These are phyloP conservation scores for Apamea monoglypha DNA, from an alignment of 2,888 invertebrate species.

Conservation along the genomic window DNA sequence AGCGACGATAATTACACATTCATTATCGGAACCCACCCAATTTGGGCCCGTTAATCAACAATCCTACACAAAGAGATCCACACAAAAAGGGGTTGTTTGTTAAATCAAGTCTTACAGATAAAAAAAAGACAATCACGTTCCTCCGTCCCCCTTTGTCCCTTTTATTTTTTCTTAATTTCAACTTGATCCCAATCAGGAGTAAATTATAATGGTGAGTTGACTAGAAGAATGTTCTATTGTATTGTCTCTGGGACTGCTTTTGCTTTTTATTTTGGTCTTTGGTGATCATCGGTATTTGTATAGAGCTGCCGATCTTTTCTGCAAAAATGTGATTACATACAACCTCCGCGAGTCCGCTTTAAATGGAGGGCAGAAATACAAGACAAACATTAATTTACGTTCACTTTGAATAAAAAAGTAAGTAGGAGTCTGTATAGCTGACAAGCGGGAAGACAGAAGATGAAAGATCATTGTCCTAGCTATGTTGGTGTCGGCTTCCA, in stretches of 20 bases:
- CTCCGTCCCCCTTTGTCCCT: slow-evolving; percentile 79
- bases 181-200: slow-evolving; percentile 89
- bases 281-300: slow-evolving; percentile 80
- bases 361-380: no score
- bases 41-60: slow-evolving; percentile 78
- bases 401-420: no score
- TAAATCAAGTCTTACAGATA: slow-evolving; percentile 87
- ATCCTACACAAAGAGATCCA: slow-evolving; percentile 74
- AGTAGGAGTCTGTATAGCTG: no score
- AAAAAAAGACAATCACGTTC: slow-evolving; percentile 83
- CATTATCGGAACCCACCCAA: slow-evolving; percentile 72
- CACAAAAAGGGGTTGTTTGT: slow-evolving; percentile 83
- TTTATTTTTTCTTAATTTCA: slow-evolving; percentile 90
- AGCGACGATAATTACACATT: slow-evolving; percentile 55
- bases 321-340: no score
- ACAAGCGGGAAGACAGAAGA: no score
- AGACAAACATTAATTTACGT: no score
- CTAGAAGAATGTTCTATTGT: slow-evolving; percentile 87
- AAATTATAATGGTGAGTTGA: slow-evolving; percentile 89
- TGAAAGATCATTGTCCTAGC: no score
- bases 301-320: slow-evolving; percentile 71
- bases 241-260: slow-evolving; percentile 83
- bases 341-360: no score
- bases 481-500: no score
- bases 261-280: slow-evolving; percentile 75